These are phyloP conservation scores for Helogale parvula DNA, from an alignment of 2,113 vertebrate genomes.

Conservation along the genomic window DNA sequence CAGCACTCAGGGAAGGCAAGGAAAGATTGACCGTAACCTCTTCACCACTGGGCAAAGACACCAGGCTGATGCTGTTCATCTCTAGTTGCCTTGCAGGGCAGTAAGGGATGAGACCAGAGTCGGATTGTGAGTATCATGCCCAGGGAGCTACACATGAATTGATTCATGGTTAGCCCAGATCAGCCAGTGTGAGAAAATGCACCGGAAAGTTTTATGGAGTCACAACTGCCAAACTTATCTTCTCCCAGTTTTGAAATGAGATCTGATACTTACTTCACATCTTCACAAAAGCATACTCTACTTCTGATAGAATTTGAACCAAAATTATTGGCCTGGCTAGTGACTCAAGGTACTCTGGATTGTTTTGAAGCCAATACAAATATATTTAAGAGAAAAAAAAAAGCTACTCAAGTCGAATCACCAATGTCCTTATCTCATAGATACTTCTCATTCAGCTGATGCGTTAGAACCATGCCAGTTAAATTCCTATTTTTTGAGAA, in stretches of 20 bases:
- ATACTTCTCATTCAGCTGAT: background rate
- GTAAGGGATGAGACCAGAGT: background rate
- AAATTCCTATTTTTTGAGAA: background rate
- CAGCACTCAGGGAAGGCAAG: background rate
- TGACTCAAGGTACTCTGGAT: background rate
- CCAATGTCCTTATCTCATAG: background rate
- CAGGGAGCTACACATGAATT: too few relatives aligned
- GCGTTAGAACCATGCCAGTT: background rate
- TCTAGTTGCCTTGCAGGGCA: background rate
- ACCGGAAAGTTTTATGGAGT: background rate
- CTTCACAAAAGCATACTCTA: background rate
- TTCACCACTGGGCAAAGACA: background rate
- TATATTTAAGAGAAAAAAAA: background rate
- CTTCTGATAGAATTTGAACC: background rate
- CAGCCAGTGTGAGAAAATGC: background rate
- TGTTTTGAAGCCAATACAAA: background rate
- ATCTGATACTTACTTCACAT: background rate
- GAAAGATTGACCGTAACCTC: rapidly evolving
- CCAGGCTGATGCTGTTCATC: background rate
- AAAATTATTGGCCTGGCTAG: background rate
- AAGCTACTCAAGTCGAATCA: background rate
- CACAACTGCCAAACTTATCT: background rate
- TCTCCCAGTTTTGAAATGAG: background rate
- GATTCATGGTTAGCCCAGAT: background rate
- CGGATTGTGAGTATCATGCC: background rate